Evolutionary conservation across 2,797 vertebrate species (phyloP), one percentile per base, ranked within the genome.

Genomic region (Pteropus rufus): DNA sequence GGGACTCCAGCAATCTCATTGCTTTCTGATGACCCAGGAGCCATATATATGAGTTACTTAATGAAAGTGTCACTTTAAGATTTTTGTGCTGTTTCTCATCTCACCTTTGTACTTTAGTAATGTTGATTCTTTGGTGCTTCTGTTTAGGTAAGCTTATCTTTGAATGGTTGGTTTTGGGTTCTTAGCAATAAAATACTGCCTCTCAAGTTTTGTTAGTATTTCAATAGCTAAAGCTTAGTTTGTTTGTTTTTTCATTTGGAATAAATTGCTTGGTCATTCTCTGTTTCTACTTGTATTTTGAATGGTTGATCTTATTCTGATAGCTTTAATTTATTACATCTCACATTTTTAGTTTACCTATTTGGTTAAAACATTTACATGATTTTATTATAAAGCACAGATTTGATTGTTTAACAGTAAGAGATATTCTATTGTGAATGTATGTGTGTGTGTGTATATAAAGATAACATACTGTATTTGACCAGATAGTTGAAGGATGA

Each of bases 91-190:
- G 67, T 91, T 92, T 94, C 92, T 96, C 46, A 31, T 80, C 77
- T 97, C 77, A 97, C 95, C 94, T 97, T 97, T 97, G 97, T 97
- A 96, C 96, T 96, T 95, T 88, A 96, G 82, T 95, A 93, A 93
- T 96, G 70, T 93, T 92, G 95, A 89, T 97, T 97, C 77, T 97
- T 96, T 93, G 89, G 91, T 95, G 81, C 88, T 95, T 97, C 81
- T 97, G 52, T 95, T 82, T 94, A 91, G 65, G 65, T 86, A 90
- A 96, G 81, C 92, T 95, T 98, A 97, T 98, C 72, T 93, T 94
- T 94, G 89, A 97, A 86, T 95, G 73, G 31, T 90, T 97, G 82
- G 54, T 94, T 97, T 97, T 97, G 94, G 91, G 93, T 92, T 97
- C 95, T 97, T 97, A 86, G 93, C 49, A 94, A 83, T 97, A 95